A percentile compares a stretch with the other conserved stretches of the same genome.
phyloP scores from a whole-genome alignment of 2,888 invertebrate species.

The Drosophila paramelanica region DNA sequence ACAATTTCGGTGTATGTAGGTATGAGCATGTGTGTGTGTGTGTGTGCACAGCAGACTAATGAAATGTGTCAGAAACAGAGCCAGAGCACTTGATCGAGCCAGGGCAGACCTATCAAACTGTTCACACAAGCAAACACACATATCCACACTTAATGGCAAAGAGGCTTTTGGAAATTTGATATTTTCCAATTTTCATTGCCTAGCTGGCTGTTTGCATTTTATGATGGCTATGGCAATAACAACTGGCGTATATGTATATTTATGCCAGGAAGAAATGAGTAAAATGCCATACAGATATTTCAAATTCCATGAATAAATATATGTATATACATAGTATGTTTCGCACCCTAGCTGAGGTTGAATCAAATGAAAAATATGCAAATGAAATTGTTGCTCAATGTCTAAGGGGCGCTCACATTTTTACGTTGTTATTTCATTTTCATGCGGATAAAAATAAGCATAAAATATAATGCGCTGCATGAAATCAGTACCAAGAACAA shows the following conservation, averaged over 20 bases:
- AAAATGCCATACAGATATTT: conserved; percentile 64
- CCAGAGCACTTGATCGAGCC: conserved; percentile 57
- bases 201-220: conserved; percentile 60
- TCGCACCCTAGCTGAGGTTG: conserved; percentile 56
- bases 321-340: conserved; percentile 40
- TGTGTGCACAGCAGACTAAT: conserved; percentile 60
- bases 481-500: conserved; percentile 54
- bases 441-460: conserved; percentile 59
- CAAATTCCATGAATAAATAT: conserved; percentile 52
- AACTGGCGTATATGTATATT: conserved; percentile 58
- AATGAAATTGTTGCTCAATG: conserved; percentile 77
- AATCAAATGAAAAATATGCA: conserved; percentile 76
- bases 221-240: conserved; percentile 58
- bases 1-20: conserved; percentile 29
- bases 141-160: conserved; percentile 13
- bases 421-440: conserved; percentile 67
- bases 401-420: conserved; percentile 39
- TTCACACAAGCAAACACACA: conserved; percentile 26
- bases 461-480: conserved; percentile 64
- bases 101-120: conserved; percentile 37
- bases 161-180: conserved; percentile 66
- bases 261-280: conserved; percentile 45
- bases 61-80: conserved; percentile 74
- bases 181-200: conserved; percentile 77
- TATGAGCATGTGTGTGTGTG: conserved; percentile 11